Base-by-base conservation (phyloP, 2,888 invertebrate species). In the Drosophila lacicola region DNA sequence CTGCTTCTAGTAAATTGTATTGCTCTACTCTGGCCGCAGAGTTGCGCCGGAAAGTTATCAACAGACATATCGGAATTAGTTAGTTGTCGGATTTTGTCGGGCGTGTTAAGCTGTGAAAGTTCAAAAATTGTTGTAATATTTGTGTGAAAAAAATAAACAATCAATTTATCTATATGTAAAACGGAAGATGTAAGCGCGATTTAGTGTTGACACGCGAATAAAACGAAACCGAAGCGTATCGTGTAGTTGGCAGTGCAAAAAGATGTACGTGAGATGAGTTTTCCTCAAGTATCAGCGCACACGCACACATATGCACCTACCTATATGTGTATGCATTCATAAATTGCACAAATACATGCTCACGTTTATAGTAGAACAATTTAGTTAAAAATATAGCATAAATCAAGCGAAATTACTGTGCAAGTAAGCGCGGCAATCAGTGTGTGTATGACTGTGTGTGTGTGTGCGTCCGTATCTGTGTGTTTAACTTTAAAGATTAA, bases 391-490 rank as follows among this genome's bases (percentile, higher is more conserved):
- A 73, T 75, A 49, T 55, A 68, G 49, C 70, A 78, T 81, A 83
- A 83, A 86, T 80, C 78, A 78, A 72, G 68, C 61, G 57, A 74
- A 80, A 66, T 86, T 77, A 64, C 63, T 71, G 54, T 70, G 64
- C 49, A 44, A 58, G 60, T 53, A 66, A 21, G 44, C 33, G 36
- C 51, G 11, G 10, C 21, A 58, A 19, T 50, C 54, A 56, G 57
- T 41, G 34, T 53, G 44, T 54, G 41, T 41, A 53, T 14, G 41
- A 9, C 41, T 39, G 2, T 34, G 45, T 51, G 17, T 51, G 61
- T 65, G 45, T 50, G 33, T 66, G 50, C 46, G 33, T 42, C n/a
- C 33, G 55, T 47, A n/a, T 54, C 50, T 60, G 51, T 61, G 44
- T 57, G 11, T 57, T 25, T 33, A 37, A 45, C 47, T 39, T 63